Evolutionary conservation across 2,797 vertebrate genomes (phyloP), one percentile per base, ranked within the genome.

Genomic region (Hemibagrus guttatus): DNA sequence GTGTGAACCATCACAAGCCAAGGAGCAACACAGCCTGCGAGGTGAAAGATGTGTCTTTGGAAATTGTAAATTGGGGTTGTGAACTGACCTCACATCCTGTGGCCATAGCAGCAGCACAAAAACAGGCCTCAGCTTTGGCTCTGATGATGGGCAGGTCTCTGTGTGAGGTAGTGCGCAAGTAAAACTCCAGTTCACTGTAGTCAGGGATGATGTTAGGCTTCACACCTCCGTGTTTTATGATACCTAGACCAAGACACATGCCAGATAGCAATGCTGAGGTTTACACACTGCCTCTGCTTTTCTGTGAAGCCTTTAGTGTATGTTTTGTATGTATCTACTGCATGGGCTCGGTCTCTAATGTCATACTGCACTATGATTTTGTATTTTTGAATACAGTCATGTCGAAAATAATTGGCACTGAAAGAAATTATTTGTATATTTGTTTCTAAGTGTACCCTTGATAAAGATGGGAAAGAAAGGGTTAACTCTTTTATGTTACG

Each of bases 181-280:
- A 97, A 91, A 95, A 98, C 87, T 96, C 92, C 74, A 97, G 93
- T 82, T 98, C 96, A 52, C 95, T 94, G 90, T 96, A 97, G 89
- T 95, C 96, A 66, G 97, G 97, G 93, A 97, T 96, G 92, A 97
- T 97, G 91, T 97, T 97, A 80, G 97, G 96, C 88, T 96, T 97
- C 90, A 96, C 92, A 9, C 97, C 97, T 88, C 97, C 97, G 39
- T 97, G 95, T 93, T 95, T 97, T 92, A 97, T 97, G 91, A 98
- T 89, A 82, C 96, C 97, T 97, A n/a, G 86, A 81, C 26, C 39
- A 82, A 66, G 13, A 49, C 58, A 64, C 59, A 63, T 21, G 7
- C 6, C 11, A 16, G 11, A n/a, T 42, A 6, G 11, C 68, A 72
- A 72, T 23, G 4, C 28, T 78, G 8, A 35, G 49, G n/a, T 78